Evolutionary conservation across 2,888 invertebrate genomes (phyloP).

Genomic region (Cremastinae sp.): DNA sequence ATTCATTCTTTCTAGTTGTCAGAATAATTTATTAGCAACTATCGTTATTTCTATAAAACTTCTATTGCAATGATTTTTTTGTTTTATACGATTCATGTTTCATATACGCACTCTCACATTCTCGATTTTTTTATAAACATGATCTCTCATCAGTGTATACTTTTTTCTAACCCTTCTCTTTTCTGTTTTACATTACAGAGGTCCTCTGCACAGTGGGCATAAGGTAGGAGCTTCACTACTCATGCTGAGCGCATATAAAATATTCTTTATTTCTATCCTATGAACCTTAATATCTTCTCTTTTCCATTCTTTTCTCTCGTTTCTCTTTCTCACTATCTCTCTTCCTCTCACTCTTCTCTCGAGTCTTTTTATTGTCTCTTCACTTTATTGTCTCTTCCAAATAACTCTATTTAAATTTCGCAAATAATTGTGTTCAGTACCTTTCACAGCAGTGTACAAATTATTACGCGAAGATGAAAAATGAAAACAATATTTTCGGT

Average conservation of each 20-base stretch:
- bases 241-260: conserved; percentile 13
- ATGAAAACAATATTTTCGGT: too few relatives aligned
- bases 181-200: conserved; percentile 80
- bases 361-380: conserved; percentile 22
- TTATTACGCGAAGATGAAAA: too few relatives aligned
- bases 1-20: too few relatives aligned
- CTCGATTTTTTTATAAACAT: not conserved
- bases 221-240: conserved; percentile 73
- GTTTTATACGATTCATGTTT: not conserved
- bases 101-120: conserved; percentile 5
- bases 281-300: not conserved
- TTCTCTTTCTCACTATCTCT: not conserved
- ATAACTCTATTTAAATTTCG: conserved; percentile 1
- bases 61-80: not conserved
- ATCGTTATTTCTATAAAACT: not conserved
- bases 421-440: too few relatives aligned
- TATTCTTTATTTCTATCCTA: conserved; percentile 21
- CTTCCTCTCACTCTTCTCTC: not conserved
- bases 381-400: conserved; percentile 10
- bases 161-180: conserved; percentile 78
- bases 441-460: too few relatives aligned
- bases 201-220: conserved; percentile 79
- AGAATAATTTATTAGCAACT: too few relatives aligned
- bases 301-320: not conserved
- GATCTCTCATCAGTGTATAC: conserved; percentile 58